Evolutionary conservation across 2,113 vertebrate species (phyloP).

Genomic region (Marmota monax): DNA sequence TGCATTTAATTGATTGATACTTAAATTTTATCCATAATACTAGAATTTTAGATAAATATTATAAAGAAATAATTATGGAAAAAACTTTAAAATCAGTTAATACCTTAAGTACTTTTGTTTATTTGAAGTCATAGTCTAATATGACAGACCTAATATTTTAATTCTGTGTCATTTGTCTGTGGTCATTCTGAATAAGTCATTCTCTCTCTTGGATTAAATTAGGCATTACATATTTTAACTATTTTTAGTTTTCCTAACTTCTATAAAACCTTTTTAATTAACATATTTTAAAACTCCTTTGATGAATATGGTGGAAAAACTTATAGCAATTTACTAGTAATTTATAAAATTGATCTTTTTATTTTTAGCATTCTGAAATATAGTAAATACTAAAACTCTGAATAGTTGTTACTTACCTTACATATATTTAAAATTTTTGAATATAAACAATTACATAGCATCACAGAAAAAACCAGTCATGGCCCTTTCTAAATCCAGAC

Average conservation of each 20-base stretch:
- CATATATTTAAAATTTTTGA: slow-evolving; percentile 17
- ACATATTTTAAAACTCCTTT: neutral
- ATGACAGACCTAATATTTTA: slow-evolving; percentile 56
- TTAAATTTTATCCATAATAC: slow-evolving; percentile 45
- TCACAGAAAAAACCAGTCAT: neutral
- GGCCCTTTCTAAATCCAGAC: neutral
- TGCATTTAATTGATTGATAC: slow-evolving; percentile 57
- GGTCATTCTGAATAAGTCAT: slow-evolving; percentile 24
- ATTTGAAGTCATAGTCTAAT: slow-evolving; percentile 25
- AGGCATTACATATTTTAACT: slow-evolving; percentile 50
- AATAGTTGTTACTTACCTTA: slow-evolving; percentile 35
- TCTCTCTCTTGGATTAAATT: slow-evolving; percentile 52
- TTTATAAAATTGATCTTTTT: slow-evolving; percentile 50
- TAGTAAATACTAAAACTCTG: slow-evolving; percentile 26
- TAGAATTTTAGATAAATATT: slow-evolving; percentile 44
- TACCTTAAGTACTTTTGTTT: slow-evolving; percentile 30
- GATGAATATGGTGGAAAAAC: neutral
- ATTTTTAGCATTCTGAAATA: slow-evolving; percentile 49
- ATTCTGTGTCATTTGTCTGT: neutral
- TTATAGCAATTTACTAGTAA: neutral
- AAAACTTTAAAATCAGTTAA: slow-evolving; percentile 51
- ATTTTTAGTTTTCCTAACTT: slow-evolving; percentile 45
- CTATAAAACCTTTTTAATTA: neutral
- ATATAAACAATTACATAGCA: neutral
- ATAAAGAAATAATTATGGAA: slow-evolving; percentile 62